Evolutionary conservation across 2,113 vertebrate genomes (phyloP).

Genomic region (Austrofundulus limnaeus): DNA sequence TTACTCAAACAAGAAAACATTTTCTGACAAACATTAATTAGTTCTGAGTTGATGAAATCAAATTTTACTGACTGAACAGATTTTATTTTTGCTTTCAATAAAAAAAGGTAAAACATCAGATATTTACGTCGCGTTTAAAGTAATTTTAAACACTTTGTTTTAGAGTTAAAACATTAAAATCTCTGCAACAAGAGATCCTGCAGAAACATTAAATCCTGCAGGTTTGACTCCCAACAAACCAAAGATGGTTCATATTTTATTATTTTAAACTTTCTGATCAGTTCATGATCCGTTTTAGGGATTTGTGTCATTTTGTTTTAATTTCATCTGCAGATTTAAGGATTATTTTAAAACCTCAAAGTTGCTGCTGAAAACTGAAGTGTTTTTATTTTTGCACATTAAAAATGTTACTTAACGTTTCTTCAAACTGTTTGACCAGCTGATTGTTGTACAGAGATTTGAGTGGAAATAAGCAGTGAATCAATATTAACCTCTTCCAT

Average conservation of each 20-base stretch:
- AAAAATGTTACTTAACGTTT: conserved; percentile 1
- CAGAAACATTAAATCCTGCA: neutral
- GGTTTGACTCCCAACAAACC: neutral
- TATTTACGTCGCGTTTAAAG: neutral
- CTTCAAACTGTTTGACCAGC: conserved; percentile 33
- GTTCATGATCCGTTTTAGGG: neutral
- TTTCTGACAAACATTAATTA: neutral
- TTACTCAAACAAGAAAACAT: no score
- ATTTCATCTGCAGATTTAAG: neutral
- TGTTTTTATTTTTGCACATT: conserved; percentile 50
- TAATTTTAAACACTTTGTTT: neutral
- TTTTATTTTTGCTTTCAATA: no score
- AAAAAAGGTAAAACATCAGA: neutral
- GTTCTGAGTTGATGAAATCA: neutral
- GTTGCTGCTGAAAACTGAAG: conserved; percentile 23
- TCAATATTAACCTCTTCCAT: conserved; percentile 45
- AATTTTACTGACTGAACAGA: no score
- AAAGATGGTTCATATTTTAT: neutral
- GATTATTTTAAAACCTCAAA: neutral
- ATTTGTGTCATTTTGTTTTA: neutral
- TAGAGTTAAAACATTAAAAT: neutral
- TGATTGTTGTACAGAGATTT: conserved; percentile 51
- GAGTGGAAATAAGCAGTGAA: conserved; percentile 39
- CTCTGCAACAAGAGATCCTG: neutral
- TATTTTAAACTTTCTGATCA: neutral